phyloP scores from a whole-genome alignment of 1,140 invertebrate genomes.

The Dufourea novaeangliae region DNA sequence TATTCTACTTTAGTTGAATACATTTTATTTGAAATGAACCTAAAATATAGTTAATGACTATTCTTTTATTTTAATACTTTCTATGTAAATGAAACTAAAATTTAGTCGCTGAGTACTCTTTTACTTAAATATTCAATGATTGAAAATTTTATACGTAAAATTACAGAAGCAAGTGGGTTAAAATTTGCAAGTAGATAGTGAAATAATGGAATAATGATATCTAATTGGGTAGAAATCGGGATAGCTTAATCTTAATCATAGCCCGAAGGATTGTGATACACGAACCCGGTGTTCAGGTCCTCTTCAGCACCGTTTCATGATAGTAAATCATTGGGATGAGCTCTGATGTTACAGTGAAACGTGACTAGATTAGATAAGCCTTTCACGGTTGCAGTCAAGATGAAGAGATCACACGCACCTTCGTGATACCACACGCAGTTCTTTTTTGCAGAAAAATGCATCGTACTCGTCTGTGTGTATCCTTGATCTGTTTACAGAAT shows the following conservation, averaged over 20 bases:
- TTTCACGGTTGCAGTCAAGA: not conserved
- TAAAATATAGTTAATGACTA: too few relatives aligned
- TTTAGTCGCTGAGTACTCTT: too few relatives aligned
- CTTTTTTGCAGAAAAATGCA: not conserved
- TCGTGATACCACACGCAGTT: not conserved
- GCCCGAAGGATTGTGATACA: not conserved
- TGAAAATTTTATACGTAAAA: too few relatives aligned
- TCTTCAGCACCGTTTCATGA: conserved; percentile 2
- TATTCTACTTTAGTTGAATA: too few relatives aligned
- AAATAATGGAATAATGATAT: not conserved
- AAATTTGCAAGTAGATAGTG: too few relatives aligned
- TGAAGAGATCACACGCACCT: not conserved
- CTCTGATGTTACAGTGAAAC: conserved; percentile 4
- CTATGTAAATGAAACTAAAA: too few relatives aligned
- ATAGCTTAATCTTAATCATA: not conserved
- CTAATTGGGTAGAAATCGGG: not conserved
- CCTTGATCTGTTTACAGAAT: not conserved
- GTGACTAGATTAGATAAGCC: conserved; percentile 19
- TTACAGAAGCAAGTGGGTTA: too few relatives aligned
- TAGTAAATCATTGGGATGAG: not conserved
- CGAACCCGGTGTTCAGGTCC: not conserved
- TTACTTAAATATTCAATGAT: too few relatives aligned
- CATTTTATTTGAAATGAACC: too few relatives aligned
- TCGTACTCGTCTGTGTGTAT: not conserved
- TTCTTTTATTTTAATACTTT: too few relatives aligned